Conservation (phyloP, 2,888 invertebrate genomes). For the Athalia rosae region DNA sequence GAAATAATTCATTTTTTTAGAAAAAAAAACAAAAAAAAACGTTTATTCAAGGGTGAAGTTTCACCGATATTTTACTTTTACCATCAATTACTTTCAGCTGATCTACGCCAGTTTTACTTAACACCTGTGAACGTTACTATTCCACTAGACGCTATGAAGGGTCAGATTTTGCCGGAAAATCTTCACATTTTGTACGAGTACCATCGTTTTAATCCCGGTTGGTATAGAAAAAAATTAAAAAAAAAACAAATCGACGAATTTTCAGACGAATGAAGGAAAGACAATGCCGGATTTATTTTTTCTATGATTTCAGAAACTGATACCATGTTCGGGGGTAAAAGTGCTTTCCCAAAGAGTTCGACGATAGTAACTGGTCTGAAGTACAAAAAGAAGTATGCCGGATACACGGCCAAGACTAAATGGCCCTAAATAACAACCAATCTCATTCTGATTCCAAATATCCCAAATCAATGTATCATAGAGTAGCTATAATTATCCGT, state of each 20-base stretch:
- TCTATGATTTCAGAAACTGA: constrained; percentile 77
- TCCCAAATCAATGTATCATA: constrained; percentile 27
- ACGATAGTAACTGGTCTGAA: constrained; percentile 90
- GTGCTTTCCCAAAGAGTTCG: constrained; percentile 90
- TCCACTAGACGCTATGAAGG: constrained; percentile 84
- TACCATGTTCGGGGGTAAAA: constrained; percentile 83
- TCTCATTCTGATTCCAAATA: constrained; percentile 42
- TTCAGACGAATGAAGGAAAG: background rate
- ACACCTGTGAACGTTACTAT: constrained; percentile 82
- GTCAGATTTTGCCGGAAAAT: constrained; percentile 88
- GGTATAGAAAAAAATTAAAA: constrained; percentile 48
- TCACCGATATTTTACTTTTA: constrained; percentile 5
- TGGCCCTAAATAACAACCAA: constrained; percentile 75
- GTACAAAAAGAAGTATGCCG: constrained; percentile 87
- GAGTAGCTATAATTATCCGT: constrained; percentile 10
- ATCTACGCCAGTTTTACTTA: constrained; percentile 83
- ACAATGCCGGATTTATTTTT: background rate
- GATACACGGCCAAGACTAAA: constrained; percentile 79
- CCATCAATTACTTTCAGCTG: constrained; percentile 74
- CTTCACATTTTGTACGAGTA: constrained; percentile 89
- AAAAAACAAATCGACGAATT: background rate
- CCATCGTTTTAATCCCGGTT: constrained; percentile 88
- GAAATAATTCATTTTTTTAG: constrained; percentile 6
- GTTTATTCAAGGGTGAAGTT: too few relatives aligned
- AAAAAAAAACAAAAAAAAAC: too few relatives aligned